Percentiles rank a stretch among this genome's conserved stretches.
These are phyloP conservation scores for Canis aureus DNA, from an alignment of 2,113 vertebrate species.

Conservation along the genomic window DNA sequence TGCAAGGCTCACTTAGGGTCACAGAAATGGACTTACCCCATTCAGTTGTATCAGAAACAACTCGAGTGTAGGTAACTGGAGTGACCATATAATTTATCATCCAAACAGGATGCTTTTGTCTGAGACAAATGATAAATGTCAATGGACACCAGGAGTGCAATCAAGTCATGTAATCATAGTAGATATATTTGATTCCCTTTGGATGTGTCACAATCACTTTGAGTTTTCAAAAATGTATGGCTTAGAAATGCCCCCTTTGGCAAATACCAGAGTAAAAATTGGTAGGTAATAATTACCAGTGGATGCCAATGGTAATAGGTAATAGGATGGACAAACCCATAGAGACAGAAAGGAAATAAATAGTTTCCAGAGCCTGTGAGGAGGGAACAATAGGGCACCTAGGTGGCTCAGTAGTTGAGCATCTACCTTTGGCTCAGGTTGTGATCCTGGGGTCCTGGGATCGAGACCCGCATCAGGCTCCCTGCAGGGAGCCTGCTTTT, in stretches of 20 bases:
- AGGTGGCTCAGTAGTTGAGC: too few species aligned
- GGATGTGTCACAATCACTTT: neutral
- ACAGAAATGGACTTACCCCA: neutral
- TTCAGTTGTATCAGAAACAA: neutral
- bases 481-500: too few species aligned
- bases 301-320: neutral
- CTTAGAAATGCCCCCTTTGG: neutral
- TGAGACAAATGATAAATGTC: constrained; percentile 19
- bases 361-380: neutral
- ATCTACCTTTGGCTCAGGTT: too few species aligned
- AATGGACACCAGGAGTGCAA: neutral
- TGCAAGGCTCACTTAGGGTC: neutral
- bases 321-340: neutral
- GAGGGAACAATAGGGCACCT: neutral
- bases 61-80: neutral
- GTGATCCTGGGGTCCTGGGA: too few species aligned
- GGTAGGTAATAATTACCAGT: neutral
- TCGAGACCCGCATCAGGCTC: too few species aligned
- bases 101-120: neutral
- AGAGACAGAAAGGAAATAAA: neutral
- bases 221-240: neutral
- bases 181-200: neutral
- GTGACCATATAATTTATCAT: neutral
- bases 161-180: neutral
- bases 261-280: neutral